Evolutionary conservation across 2,797 vertebrate genomes (phyloP).

Genomic region (Dermochelys coriacea): DNA sequence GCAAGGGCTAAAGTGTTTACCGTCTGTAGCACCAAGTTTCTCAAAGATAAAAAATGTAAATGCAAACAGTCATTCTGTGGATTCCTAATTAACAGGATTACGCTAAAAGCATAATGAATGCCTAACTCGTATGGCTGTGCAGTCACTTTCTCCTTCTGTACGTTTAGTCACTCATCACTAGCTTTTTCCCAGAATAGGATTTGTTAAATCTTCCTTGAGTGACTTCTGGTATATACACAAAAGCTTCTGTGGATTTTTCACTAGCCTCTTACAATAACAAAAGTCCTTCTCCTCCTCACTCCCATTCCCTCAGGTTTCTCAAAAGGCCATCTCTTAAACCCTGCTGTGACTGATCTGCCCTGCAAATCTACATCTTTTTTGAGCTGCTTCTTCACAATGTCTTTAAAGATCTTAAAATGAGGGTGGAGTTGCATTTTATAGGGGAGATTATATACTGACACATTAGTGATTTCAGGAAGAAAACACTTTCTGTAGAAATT

Average conservation of each 20-base stretch:
- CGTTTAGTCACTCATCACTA: neutral
- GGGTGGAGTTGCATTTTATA: neutral
- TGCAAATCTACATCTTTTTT: neutral
- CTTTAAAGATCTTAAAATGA: neutral
- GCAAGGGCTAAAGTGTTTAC: neutral
- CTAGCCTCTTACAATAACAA: neutral
- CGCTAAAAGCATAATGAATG: neutral
- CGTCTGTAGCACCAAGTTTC: neutral
- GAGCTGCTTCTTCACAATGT: neutral
- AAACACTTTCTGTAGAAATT: neutral
- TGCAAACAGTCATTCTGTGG: neutral
- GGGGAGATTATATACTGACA: neutral
- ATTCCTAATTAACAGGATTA: neutral
- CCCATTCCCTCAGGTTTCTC: neutral
- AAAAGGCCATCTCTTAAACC: neutral
- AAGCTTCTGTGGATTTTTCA: neutral
- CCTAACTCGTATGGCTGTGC: neutral
- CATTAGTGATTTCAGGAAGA: neutral
- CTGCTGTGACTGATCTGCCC: conserved; percentile 2
- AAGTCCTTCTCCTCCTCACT: neutral
- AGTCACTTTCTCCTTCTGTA: neutral
- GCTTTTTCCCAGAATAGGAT: neutral
- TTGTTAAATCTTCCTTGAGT: neutral
- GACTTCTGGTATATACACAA: neutral
- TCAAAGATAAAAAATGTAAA: neutral